Conservation (phyloP, 2,797 vertebrate species). For the Amphiprion clarkii region DNA sequence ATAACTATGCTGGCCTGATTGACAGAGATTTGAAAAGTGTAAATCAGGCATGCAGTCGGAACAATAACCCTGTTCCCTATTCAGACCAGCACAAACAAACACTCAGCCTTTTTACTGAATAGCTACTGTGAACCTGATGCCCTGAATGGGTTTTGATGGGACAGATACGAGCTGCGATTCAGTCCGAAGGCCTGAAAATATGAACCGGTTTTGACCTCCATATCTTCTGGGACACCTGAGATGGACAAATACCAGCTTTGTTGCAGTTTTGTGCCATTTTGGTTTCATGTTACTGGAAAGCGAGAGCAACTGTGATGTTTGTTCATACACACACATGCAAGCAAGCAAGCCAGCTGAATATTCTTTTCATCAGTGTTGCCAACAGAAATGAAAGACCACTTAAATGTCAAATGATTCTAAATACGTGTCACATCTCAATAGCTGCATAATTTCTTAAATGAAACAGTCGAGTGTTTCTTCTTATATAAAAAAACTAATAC, state of each 20-base stretch:
- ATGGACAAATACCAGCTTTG: slow-evolving; percentile 12
- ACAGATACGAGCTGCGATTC: neutral
- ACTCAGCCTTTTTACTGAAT: neutral
- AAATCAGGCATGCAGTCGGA: neutral
- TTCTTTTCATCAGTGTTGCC: neutral
- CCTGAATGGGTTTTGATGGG: slow-evolving; percentile 26
- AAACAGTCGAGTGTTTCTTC: no score
- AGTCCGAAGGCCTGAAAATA: slow-evolving; percentile 28
- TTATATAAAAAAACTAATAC: no score
- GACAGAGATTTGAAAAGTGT: slow-evolving; percentile 14
- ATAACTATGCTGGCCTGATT: neutral
- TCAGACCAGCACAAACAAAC: slow-evolving; percentile 17
- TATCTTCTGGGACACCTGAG: slow-evolving; percentile 46
- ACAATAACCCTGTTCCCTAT: slow-evolving; percentile 10
- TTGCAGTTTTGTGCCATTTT: neutral
- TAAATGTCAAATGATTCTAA: no score
- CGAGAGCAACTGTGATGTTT: slow-evolving; percentile 4
- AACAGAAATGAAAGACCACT: no score
- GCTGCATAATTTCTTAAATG: no score
- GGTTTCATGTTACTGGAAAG: slow-evolving; percentile 57
- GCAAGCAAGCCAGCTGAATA: neutral
- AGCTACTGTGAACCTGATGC: neutral
- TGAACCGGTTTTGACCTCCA: slow-evolving; percentile 53
- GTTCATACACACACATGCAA: neutral
- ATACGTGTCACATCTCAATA: no score